phyloP scores from a whole-genome alignment of 2,797 vertebrate genomes.

The Naso thynnoides region DNA sequence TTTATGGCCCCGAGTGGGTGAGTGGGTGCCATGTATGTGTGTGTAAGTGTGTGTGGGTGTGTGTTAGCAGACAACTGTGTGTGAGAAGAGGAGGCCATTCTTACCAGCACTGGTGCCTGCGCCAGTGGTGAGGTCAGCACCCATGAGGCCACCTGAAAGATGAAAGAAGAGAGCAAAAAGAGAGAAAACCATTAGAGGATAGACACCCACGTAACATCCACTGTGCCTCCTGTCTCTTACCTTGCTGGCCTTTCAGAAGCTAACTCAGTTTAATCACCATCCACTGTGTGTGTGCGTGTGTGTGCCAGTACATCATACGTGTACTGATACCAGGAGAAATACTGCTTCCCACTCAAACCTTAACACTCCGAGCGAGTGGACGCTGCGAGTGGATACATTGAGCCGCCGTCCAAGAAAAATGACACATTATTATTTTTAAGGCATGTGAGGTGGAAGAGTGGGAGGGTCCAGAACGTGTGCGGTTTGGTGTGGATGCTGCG shows the following conservation, averaged over 20 bases:
- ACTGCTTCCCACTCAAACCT: slow-evolving; percentile 58
- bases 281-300: slow-evolving; percentile 14
- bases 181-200: slow-evolving; percentile 76
- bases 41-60: slow-evolving; percentile 34
- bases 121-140: slow-evolving; percentile 98
- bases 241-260: slow-evolving; percentile 44
- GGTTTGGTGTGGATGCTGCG: slow-evolving; percentile 71
- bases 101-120: slow-evolving; percentile 99
- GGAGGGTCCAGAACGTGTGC: slow-evolving; percentile 71
- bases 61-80: slow-evolving; percentile 60
- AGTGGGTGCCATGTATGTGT: slow-evolving; percentile 67
- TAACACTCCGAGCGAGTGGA: slow-evolving; percentile 62
- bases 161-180: slow-evolving; percentile 71
- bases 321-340: slow-evolving; percentile 47
- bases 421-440: slow-evolving; percentile 85
- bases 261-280: slow-evolving; percentile 62
- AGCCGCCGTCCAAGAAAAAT: slow-evolving; percentile 80
- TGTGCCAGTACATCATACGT: slow-evolving; percentile 36
- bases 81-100: slow-evolving; percentile 79
- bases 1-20: slow-evolving; percentile 76
- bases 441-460: slow-evolving; percentile 79
- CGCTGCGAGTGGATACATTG: slow-evolving; percentile 47
- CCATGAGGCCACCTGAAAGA: slow-evolving; percentile 97
- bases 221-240: slow-evolving; percentile 57
- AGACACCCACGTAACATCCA: slow-evolving; percentile 69